Evolutionary conservation across 2,888 invertebrate genomes (phyloP).

Genomic region (Stenoptilia bipunctidactyla): DNA sequence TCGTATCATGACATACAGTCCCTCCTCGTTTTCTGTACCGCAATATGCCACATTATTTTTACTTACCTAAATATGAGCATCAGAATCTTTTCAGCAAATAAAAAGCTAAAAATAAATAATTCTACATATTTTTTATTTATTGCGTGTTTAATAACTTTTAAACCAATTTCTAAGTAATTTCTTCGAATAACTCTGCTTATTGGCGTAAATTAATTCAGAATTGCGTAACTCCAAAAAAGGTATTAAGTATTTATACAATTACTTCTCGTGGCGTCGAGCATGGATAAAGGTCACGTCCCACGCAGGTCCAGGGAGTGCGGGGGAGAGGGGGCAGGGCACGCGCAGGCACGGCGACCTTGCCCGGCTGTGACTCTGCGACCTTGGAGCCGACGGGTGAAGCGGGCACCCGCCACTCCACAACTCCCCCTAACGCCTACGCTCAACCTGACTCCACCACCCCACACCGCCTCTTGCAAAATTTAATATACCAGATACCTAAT

Average conservation of each 20-base stretch:
- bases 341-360: conserved; percentile 68
- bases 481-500: conserved; percentile 33
- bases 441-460: conserved; percentile 30
- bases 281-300: conserved; percentile 69
- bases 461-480: conserved; percentile 52
- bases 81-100: too few relatives aligned
- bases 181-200: too few relatives aligned
- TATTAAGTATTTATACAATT: conserved; percentile 60
- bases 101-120: too few relatives aligned
- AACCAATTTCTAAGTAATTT: too few relatives aligned
- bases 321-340: conserved; percentile 41
- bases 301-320: conserved; percentile 60
- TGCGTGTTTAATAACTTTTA: too few relatives aligned
- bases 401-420: conserved; percentile 18
- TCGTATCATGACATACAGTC: too few relatives aligned
- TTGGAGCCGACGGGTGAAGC: conserved; percentile 47
- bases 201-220: too few relatives aligned
- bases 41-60: too few relatives aligned
- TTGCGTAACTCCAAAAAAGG: conserved; percentile 26
- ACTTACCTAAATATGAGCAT: too few relatives aligned
- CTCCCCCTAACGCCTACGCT: conserved; percentile 20
- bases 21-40: too few relatives aligned
- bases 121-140: too few relatives aligned
- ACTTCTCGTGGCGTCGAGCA: conserved; percentile 46
- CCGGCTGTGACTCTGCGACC: conserved; percentile 71